Conservation (phyloP, 1,140 invertebrate species). For the Proctacanthus coquilletti region DNA sequence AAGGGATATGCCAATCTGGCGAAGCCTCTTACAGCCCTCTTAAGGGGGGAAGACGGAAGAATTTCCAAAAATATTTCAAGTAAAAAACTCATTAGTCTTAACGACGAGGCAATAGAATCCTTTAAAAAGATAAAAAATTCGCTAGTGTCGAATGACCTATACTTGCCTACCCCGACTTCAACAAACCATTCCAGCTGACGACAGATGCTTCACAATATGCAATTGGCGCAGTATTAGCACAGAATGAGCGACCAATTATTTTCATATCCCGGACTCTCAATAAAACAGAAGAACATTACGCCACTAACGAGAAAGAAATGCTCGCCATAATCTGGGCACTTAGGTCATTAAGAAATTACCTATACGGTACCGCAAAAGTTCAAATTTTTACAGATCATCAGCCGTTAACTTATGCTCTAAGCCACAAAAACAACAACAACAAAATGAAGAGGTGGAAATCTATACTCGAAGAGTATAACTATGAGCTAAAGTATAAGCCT, state of each 20-base stretch:
- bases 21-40: too few species aligned
- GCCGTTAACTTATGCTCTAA: slow-evolving; percentile 25
- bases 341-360: slow-evolving; percentile 21
- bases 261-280: slow-evolving; percentile 29
- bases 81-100: too few species aligned
- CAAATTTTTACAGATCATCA: slow-evolving; percentile 21
- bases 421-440: slow-evolving; percentile 20
- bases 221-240: slow-evolving; percentile 8
- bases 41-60: too few species aligned
- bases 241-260: slow-evolving; percentile 12
- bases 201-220: slow-evolving; percentile 8
- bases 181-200: slow-evolving; percentile 6
- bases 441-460: slow-evolving; percentile 25
- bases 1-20: too few species aligned
- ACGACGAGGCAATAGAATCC: too few species aligned
- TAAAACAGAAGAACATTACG: slow-evolving; percentile 24
- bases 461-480: slow-evolving; percentile 18
- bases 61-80: too few species aligned
- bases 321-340: slow-evolving; percentile 30
- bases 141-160: too few species aligned
- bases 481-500: slow-evolving; percentile 17
- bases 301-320: slow-evolving; percentile 28
- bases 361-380: slow-evolving; percentile 13
- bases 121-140: too few species aligned
- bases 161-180: slow-evolving; percentile 18